Base-by-base conservation (phyloP, 1,140 invertebrate genomes). In the Pectinophora gossypiella region DNA sequence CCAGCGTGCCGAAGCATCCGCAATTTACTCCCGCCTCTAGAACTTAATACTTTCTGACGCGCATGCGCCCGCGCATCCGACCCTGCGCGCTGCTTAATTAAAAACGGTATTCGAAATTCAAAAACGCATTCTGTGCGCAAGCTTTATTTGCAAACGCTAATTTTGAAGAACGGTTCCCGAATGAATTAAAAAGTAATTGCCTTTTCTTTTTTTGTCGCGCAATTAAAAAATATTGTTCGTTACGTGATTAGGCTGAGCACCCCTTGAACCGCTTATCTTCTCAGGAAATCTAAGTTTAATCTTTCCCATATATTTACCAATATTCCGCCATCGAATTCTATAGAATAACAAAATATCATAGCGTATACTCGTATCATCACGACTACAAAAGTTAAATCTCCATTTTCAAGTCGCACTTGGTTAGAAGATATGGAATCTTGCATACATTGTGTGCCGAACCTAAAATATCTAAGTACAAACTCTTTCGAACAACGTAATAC, bases 391-490 rank as follows among this genome's bases (percentile, higher is more conserved):
- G 27, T n/a, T 32, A 32, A 32, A 32, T 32, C 27, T 32, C 27
- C 27, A 32, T 32, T 32, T 32, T 32, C 27, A 7, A 32, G 27
- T 32, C 27, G 27, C 27, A 32, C 27, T 32, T 32, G 27, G 27
- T 32, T 32, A 32, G 23, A 18, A 22, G 62, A 64, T 64, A 64
- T 9, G 9, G 32, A 47, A 60, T 64, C 62, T 60, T 60, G 58
- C 58, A 61, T 61, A 61, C 55, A 64, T 61, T 64, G 60, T 32
- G 57, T 50, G 20, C 45, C 51, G 51, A 52, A 55, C 51, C 59
- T 56, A 51, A 66, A 46, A 45, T 47, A 40, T 40, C 36, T 40
- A 40, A 40, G 10, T 13, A 40, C 36, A 40, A 40, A 40, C 36
- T 32, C 36, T 15, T 40, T 7, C 36, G 16, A 40, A 40, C 36